Conservation (phyloP, 2,888 invertebrate species). For the Acheta domesticus region DNA sequence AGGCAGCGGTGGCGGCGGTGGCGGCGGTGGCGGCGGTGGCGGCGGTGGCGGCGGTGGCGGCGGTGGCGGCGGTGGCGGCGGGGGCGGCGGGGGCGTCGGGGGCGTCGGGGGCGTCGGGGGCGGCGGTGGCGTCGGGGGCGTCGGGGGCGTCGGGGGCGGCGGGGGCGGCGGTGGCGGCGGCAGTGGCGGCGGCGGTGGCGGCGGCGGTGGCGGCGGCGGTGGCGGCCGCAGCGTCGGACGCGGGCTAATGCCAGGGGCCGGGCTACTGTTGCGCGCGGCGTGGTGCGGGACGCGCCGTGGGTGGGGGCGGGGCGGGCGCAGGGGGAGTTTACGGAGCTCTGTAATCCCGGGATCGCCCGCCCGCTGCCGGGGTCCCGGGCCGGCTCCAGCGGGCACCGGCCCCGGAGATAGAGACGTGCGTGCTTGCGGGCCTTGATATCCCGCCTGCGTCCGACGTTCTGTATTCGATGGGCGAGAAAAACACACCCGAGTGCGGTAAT, state of each 20-base stretch:
- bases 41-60: neutral
- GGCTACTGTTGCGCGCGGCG: neutral
- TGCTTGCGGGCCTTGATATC: too few species aligned
- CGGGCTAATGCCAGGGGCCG: neutral
- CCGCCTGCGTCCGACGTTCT: too few species aligned
- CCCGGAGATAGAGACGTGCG: too few species aligned
- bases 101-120: neutral
- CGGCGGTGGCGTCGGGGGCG: neutral
- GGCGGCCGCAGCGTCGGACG: neutral
- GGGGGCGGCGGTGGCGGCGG: neutral
- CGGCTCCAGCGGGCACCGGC: too few species aligned
- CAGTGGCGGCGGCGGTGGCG: neutral
- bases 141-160: neutral
- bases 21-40: too few species aligned
- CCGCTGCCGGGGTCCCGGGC: too few species aligned
- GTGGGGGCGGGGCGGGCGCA: neutral
- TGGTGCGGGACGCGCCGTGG: neutral
- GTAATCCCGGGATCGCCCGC: neutral
- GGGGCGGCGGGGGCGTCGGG: neutral
- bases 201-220: too few species aligned
- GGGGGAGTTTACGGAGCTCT: neutral
- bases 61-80: neutral
- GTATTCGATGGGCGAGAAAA: too few species aligned
- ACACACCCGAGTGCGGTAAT: too few species aligned
- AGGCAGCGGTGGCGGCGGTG: neutral